Evolutionary conservation across 2,797 vertebrate species (phyloP).

Genomic region (Limosa lapponica): DNA sequence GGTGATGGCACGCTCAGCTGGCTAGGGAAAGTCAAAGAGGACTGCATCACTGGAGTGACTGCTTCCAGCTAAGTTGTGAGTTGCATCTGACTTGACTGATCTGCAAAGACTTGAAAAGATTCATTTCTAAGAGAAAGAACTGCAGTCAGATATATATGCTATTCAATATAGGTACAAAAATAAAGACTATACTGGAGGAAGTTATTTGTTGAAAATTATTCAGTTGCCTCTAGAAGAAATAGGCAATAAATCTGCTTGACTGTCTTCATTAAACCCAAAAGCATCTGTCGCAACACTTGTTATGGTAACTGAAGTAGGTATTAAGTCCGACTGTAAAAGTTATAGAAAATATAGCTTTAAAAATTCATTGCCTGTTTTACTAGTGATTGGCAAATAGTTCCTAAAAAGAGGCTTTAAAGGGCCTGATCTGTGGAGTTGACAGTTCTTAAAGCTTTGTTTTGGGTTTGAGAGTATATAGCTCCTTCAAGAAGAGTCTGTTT

Average conservation of each 20-base stretch:
- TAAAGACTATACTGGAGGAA: not conserved
- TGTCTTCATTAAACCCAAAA: constrained; percentile 37
- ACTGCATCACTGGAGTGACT: not conserved
- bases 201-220: constrained; percentile 10
- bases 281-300: constrained; percentile 33
- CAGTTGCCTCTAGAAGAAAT: not conserved
- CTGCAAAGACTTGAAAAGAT: not conserved
- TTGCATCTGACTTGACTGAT: not conserved
- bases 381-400: constrained; percentile 17
- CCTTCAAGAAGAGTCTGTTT: not conserved
- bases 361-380: constrained; percentile 43
- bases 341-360: constrained; percentile 19
- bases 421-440: not conserved
- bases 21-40: not conserved
- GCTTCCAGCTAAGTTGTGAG: not conserved
- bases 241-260: constrained; percentile 6
- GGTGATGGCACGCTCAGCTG: too few relatives aligned
- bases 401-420: not conserved
- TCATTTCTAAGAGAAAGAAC: not conserved
- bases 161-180: not conserved
- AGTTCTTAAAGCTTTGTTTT: not conserved
- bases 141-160: not conserved
- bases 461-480: not conserved
- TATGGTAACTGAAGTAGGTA: not conserved
- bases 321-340: constrained; percentile 34